phyloP scores from a whole-genome alignment of 2,888 invertebrate species.

The Orchesellides sinensis region DNA sequence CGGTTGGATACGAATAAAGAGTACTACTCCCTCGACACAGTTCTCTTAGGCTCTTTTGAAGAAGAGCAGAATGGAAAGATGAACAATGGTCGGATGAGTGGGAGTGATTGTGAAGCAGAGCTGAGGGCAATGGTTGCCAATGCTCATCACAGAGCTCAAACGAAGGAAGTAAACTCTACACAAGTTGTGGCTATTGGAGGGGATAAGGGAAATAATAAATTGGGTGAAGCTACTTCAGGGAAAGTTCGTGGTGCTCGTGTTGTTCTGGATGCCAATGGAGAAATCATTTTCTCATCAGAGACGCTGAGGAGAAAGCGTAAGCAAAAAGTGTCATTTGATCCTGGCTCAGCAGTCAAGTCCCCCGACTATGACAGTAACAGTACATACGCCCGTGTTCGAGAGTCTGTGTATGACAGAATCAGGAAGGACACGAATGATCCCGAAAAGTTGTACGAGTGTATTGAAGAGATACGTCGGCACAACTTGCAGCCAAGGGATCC shows the following conservation, averaged over 20 bases:
- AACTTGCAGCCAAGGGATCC: conserved; percentile 72
- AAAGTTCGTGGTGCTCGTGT: conserved; percentile 74
- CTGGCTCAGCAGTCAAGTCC: conserved; percentile 73
- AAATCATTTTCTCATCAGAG: conserved; percentile 74
- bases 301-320: conserved; percentile 71
- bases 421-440: conserved; percentile 60
- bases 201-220: neutral
- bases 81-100: conserved; percentile 24
- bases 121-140: neutral
- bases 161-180: conserved; percentile 21
- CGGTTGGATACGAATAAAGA: conserved; percentile 71
- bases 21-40: conserved; percentile 74
- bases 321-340: conserved; percentile 74
- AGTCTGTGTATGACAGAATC: conserved; percentile 73
- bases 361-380: conserved; percentile 70
- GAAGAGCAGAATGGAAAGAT: conserved; percentile 62
- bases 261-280: conserved; percentile 74
- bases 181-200: no score
- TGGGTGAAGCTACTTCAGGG: conserved; percentile 51
- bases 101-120: conserved; percentile 49
- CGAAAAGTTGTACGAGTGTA: conserved; percentile 74
- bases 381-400: conserved; percentile 70
- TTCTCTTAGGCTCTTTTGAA: conserved; percentile 73
- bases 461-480: conserved; percentile 74
- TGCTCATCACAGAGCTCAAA: no score